Base-by-base conservation (phyloP, 2,888 invertebrate genomes). In the Magallana nippona region DNA sequence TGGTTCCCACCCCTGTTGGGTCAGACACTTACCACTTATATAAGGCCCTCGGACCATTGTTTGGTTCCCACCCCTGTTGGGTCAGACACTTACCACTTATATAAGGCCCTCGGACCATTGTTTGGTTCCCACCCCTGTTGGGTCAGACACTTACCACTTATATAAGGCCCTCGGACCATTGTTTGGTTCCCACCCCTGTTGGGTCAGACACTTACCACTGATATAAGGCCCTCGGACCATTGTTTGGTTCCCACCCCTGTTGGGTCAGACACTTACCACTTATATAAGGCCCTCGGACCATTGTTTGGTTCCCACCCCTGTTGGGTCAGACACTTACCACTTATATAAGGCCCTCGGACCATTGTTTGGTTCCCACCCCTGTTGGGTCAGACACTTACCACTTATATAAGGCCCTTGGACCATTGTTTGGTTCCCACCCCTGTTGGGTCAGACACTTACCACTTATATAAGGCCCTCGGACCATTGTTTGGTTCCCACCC, bases 21-120 rank as follows among this genome's bases (percentile, higher is more conserved):
- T n/a, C n/a, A n/a, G n/a, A n/a, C n/a, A 92, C 94, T 93, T 90
- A 94, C 95, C 0, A 99, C 99, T 0, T 98, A 98, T 88, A 99
- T 97, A 83, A 99, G 96, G 0, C 99, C 99, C 94, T 99, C 98
- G 0, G 98, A 98, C 99, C 99, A 99, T 94, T 99, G n/a, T n/a
- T n/a, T n/a, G n/a, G n/a, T n/a, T n/a, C n/a, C n/a, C n/a, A n/a
- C n/a, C n/a, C n/a, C n/a, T n/a, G n/a, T n/a, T n/a, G n/a, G n/a
- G n/a, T n/a, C n/a, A n/a, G n/a, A n/a, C n/a, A 92, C 94, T 93
- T 90, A 94, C 95, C 0, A 99, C 99, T 0, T 98, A 98, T 88
- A 99, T 97, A 83, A 99, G 96, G 0, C 99, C 99, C 94, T 99
- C 98, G 0, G 98, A 98, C 99, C 99, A 99, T 94, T 99, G n/a